Percentiles rank a stretch among this genome's conserved stretches.
Evolutionary conservation across 2,888 invertebrate species (phyloP).

Genomic region (Trachelus stipa): DNA sequence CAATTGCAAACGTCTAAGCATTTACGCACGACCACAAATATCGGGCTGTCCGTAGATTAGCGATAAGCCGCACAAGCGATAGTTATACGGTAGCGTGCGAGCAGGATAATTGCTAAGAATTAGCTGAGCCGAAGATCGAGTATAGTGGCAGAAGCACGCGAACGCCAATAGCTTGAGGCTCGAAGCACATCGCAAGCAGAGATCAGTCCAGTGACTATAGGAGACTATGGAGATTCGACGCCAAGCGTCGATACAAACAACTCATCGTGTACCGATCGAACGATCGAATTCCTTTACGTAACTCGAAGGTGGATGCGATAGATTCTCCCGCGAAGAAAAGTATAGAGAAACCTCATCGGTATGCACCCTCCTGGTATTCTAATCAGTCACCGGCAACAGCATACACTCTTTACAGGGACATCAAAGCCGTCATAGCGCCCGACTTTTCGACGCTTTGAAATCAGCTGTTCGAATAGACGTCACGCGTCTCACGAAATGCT

Average conservation of each 20-base stretch:
- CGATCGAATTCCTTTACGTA: background rate
- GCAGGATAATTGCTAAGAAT: background rate
- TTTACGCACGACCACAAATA: background rate
- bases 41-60: background rate
- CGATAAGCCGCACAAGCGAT: background rate
- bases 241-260: background rate
- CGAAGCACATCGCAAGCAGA: background rate
- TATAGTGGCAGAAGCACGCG: background rate
- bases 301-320: background rate
- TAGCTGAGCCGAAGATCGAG: background rate
- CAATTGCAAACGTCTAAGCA: background rate
- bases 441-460: background rate
- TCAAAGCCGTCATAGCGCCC: background rate
- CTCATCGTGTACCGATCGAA: background rate
- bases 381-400: background rate
- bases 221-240: too few species aligned
- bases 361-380: background rate
- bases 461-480: background rate
- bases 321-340: background rate
- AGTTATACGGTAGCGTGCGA: background rate
- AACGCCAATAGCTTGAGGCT: background rate
- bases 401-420: background rate
- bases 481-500: background rate
- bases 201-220: background rate
- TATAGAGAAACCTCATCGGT: background rate